A percentile compares a stretch with the other conserved stretches of the same genome.
phyloP scores from a whole-genome alignment of 2,113 vertebrate genomes.

The Mormoops blainvillei region DNA sequence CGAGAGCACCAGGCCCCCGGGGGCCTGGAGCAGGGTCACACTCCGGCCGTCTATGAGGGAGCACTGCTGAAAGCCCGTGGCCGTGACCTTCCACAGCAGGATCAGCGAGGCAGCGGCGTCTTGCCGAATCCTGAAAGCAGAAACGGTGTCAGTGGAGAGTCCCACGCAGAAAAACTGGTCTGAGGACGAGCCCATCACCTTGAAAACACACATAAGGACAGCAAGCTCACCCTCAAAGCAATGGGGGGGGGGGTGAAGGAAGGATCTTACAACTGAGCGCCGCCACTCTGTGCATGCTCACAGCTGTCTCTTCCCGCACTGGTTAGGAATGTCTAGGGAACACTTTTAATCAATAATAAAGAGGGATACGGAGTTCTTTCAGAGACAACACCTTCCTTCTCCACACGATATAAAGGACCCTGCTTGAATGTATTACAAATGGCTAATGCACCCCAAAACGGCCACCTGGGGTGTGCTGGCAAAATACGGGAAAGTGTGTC shows the following conservation, averaged over 20 bases:
- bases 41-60: conserved; percentile 90
- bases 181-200: background rate
- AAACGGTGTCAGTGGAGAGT: background rate
- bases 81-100: conserved; percentile 90
- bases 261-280: fast-evolving
- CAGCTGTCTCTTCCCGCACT: too few relatives aligned
- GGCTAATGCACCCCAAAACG: background rate
- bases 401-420: background rate
- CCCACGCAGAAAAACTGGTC: background rate
- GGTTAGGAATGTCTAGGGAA: background rate
- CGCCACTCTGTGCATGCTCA: fast-evolving
- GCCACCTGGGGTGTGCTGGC: background rate
- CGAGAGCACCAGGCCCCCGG: conserved; percentile 89
- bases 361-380: background rate
- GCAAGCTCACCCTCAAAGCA: fast-evolving
- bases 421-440: background rate
- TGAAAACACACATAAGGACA: background rate
- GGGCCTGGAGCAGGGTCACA: conserved; percentile 88
- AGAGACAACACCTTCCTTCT: background rate
- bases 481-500: background rate
- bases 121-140: conserved; percentile 85
- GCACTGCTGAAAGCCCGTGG: conserved; percentile 89
- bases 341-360: background rate
- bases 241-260: background rate
- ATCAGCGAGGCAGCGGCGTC: conserved; percentile 90